A percentile compares a stretch with the other conserved stretches of the same genome.
Evolutionary conservation across 2,113 vertebrate genomes (phyloP).

Genomic region (Labeo rohita): DNA sequence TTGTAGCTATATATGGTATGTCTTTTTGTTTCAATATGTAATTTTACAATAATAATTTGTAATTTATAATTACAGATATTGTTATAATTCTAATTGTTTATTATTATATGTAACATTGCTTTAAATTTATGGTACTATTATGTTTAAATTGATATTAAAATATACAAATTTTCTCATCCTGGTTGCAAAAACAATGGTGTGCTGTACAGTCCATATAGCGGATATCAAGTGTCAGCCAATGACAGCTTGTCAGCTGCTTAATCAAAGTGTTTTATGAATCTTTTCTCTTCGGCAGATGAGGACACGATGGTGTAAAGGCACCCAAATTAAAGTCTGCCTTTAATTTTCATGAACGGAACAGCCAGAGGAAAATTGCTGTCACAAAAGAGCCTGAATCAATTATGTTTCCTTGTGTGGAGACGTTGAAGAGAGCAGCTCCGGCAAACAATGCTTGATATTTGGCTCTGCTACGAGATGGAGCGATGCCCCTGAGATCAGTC

Average conservation of each 20-base stretch:
- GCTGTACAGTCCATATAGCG: background rate
- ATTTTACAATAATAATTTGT: no score
- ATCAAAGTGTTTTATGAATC: conserved; percentile 43
- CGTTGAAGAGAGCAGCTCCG: background rate
- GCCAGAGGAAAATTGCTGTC: conserved; percentile 18
- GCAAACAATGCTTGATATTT: conserved; percentile 4
- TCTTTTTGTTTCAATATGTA: no score
- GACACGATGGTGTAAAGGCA: background rate
- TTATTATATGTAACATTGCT: no score
- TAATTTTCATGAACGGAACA: conserved; percentile 33
- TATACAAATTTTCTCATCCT: background rate
- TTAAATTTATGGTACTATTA: no score
- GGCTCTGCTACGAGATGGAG: background rate
- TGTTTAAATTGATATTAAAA: background rate
- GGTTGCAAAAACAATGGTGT: background rate
- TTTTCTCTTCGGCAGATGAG: conserved; percentile 6
- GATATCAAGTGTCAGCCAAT: background rate
- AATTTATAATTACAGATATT: no score
- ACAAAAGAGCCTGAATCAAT: conserved; percentile 34
- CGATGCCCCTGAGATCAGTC: conserved; percentile 4
- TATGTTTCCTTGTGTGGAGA: conserved; percentile 15
- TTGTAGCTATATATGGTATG: no score
- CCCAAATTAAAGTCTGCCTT: conserved; percentile 21
- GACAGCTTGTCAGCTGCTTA: conserved; percentile 17
- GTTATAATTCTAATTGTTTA: no score